phyloP scores from a whole-genome alignment of 2,113 vertebrate species.

The Porphyrio hochstetteri region DNA sequence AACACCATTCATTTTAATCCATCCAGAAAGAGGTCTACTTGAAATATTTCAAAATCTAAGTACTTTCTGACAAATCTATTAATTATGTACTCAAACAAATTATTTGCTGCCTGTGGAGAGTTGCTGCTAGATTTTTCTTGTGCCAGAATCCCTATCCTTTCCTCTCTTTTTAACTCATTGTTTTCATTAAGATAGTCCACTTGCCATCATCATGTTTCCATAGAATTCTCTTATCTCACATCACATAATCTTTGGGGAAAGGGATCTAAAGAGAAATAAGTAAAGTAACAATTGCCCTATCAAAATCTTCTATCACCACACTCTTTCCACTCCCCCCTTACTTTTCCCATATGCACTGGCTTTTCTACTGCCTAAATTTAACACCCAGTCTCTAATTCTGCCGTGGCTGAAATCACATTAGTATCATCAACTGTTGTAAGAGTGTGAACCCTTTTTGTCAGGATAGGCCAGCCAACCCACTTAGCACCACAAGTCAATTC shows the following conservation, averaged over 20 bases:
- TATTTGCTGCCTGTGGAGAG: slow-evolving; percentile 72
- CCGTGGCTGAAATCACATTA: not conserved
- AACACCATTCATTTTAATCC: slow-evolving; percentile 76
- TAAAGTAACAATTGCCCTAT: not conserved
- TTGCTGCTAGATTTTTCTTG: slow-evolving; percentile 55
- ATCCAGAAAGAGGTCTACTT: slow-evolving; percentile 64
- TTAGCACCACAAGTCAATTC: accelerated
- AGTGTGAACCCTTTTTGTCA: not conserved
- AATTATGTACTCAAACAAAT: slow-evolving; percentile 78
- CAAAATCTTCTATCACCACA: not conserved
- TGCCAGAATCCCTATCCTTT: slow-evolving; percentile 14
- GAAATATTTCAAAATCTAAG: slow-evolving; percentile 76
- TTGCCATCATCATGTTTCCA: not conserved
- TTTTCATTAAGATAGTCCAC: not conserved
- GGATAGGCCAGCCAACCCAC: not conserved
- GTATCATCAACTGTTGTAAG: not conserved
- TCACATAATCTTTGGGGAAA: not conserved
- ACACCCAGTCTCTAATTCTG: not conserved
- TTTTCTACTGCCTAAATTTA: not conserved
- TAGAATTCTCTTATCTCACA: not conserved
- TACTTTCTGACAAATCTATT: slow-evolving; percentile 79
- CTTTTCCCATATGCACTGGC: not conserved
- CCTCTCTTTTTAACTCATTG: slow-evolving; percentile 39
- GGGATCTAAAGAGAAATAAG: not conserved
- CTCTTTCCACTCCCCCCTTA: accelerated